Evolutionary conservation across 2,797 vertebrate species (phyloP).

Genomic region (Crypturellus tataupa): DNA sequence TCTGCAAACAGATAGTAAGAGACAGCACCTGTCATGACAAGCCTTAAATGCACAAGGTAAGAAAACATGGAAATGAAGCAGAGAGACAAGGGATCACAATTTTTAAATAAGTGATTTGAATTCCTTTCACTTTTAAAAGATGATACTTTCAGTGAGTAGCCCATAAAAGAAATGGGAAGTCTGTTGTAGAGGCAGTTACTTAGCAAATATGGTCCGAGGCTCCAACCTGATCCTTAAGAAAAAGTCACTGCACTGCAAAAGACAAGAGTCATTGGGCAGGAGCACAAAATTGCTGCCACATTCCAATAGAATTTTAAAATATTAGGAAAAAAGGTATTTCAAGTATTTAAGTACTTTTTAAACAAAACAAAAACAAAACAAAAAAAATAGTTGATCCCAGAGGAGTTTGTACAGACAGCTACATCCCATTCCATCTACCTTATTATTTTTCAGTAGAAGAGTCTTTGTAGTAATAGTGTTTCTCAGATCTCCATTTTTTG

Average conservation of each 20-base stretch:
- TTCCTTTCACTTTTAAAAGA: conserved; percentile 18
- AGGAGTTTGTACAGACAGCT: not conserved
- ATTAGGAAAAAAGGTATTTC: not conserved
- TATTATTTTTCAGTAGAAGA: not conserved
- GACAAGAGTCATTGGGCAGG: rapidly evolving
- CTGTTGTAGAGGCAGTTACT: not conserved
- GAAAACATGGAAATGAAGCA: conserved; percentile 52
- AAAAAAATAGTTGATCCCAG: not conserved
- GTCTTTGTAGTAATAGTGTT: not conserved
- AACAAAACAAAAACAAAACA: not conserved
- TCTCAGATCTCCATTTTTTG: conserved; percentile 3
- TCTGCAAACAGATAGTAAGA: conserved; percentile 40
- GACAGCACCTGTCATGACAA: conserved; percentile 47
- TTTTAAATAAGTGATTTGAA: conserved; percentile 28
- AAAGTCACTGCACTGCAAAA: not conserved
- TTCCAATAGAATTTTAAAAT: not conserved
- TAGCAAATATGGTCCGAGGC: not conserved
- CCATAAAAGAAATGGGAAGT: not conserved
- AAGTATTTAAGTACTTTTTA: not conserved
- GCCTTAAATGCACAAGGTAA: conserved; percentile 7
- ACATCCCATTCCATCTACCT: not conserved
- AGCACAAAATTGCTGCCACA: not conserved
- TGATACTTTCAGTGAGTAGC: not conserved
- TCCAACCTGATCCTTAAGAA: not conserved
- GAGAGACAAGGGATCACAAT: conserved; percentile 3